Evolutionary conservation across 2,113 vertebrate genomes (phyloP), one percentile per base, ranked within the genome.

Genomic region (Motacilla tschutschensis): DNA sequence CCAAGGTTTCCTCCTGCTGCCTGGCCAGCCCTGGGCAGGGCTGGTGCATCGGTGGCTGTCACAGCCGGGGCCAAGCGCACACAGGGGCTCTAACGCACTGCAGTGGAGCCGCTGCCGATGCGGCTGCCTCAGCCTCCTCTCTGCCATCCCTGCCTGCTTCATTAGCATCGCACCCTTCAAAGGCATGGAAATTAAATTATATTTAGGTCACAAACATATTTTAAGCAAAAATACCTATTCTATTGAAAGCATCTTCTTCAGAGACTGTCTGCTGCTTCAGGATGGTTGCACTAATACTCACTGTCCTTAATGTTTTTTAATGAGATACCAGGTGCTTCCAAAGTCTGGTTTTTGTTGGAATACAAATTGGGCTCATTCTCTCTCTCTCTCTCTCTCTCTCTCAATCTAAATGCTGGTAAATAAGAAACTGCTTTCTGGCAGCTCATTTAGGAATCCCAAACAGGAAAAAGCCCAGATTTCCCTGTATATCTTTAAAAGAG

Each of bases 191-290:
- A 93, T 93, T 9, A 28, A 79, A 87, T 96, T 95, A 95, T 93
- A 97, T 96, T 96, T 96, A 93, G 94, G 94, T 95, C 94, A 93
- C 67, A 88, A 90, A 95, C 67, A 48, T 93, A 95, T 94, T 95
- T 95, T 85, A 58, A 85, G 76, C 36, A 74, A 85, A 97, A 96
- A 94, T 81, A 90, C 92, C 93, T 93, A 64, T 88, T 95, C 89
- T 91, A 92, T 95, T 91, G 77, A 91, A 89, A 95, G 87, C 81
- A 73, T 88, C 92, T 94, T 59, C 66, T 91, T 96, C 91, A 89
- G 95, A 94, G 76, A 66, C 78, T 69, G 71, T 82, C 62, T 79
- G 72, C 88, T 70, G 78, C 71, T 84, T 84, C 69, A 57, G 72
- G 72, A 71, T 17, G 35, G 84, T 13, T 88, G 79, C 86, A 88